Evolutionary conservation across 2,888 invertebrate species (phyloP).

Genomic region (Torymus texanus): DNA sequence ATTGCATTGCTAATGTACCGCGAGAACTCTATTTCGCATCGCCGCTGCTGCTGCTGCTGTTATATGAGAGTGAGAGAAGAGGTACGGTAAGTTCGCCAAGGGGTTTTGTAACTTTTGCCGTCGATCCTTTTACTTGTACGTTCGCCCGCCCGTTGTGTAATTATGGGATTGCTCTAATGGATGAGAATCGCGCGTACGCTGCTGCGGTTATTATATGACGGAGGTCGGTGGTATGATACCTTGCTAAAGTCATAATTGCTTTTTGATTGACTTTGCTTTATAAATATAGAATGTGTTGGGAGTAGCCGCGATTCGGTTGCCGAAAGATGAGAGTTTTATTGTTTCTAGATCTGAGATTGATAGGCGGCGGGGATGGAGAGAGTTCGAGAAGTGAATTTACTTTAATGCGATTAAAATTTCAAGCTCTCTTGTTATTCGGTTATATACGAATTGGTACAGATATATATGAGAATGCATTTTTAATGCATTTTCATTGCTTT

Average conservation of each 20-base stretch:
- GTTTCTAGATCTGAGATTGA: background rate
- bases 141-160: conserved; percentile 12
- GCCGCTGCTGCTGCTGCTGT: too few species aligned
- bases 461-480: too few species aligned
- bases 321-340: conserved; percentile 27
- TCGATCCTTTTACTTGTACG: background rate
- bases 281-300: conserved; percentile 1
- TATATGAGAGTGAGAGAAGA: background rate
- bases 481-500: too few species aligned
- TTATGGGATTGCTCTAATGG: conserved; percentile 33
- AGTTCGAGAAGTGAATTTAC: too few species aligned
- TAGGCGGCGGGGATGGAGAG: too few species aligned
- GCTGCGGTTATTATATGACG: too few species aligned
- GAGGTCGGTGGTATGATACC: too few species aligned
- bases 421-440: too few species aligned
- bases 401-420: too few species aligned
- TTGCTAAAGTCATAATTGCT: conserved; percentile 37
- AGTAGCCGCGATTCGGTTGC: background rate
- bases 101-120: background rate
- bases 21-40: background rate
- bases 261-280: conserved; percentile 44
- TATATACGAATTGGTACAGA: too few species aligned
- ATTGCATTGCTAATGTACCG: conserved; percentile 24
- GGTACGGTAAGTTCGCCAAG: too few species aligned
- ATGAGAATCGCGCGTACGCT: background rate